phyloP scores from a whole-genome alignment of 1,140 invertebrate species.

The Caenorhabditis remanei region DNA sequence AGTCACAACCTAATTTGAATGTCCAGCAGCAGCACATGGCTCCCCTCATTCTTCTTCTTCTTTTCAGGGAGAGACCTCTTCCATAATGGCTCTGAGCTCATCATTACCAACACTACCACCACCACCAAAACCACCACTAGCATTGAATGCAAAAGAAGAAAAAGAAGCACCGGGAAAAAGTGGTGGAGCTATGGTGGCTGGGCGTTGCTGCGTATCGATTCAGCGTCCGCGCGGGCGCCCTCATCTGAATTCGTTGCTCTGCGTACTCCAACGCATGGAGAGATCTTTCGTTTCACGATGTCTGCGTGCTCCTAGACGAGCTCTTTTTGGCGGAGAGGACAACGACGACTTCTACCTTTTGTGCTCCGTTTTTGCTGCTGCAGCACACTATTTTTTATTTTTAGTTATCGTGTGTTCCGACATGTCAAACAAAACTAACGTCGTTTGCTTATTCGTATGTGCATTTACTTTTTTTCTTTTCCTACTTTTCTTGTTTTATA shows the following conservation, averaged over 20 bases:
- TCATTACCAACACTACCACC: slow-evolving; percentile 36
- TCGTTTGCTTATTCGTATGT: background rate
- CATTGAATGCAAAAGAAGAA: slow-evolving; percentile 29
- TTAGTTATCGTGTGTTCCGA: slow-evolving; percentile 44
- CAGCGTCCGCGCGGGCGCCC: slow-evolving; percentile 23
- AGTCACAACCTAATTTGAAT: slow-evolving; percentile 49
- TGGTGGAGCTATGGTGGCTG: background rate
- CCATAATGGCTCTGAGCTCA: slow-evolving; percentile 44
- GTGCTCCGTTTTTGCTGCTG: slow-evolving; percentile 40
- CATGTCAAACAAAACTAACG: slow-evolving; percentile 18
- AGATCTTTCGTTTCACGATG: slow-evolving; percentile 22
- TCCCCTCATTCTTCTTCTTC: background rate
- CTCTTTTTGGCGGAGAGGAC: slow-evolving; percentile 30
- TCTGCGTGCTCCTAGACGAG: slow-evolving; percentile 46
- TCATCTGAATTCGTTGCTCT: slow-evolving; percentile 51
- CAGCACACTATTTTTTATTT: slow-evolving; percentile 41
- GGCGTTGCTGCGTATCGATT: slow-evolving; percentile 53
- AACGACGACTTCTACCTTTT: slow-evolving; percentile 52
- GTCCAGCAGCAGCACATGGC: slow-evolving; percentile 17
- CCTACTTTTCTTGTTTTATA: background rate
- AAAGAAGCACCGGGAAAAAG: slow-evolving; percentile 35
- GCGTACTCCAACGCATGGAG: slow-evolving; percentile 1
- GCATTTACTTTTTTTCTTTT: background rate
- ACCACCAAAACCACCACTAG: slow-evolving; percentile 8
- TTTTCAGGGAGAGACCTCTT: slow-evolving; percentile 20